phyloP scores from a whole-genome alignment of 2,113 vertebrate genomes.

The Sterna hirundo region DNA sequence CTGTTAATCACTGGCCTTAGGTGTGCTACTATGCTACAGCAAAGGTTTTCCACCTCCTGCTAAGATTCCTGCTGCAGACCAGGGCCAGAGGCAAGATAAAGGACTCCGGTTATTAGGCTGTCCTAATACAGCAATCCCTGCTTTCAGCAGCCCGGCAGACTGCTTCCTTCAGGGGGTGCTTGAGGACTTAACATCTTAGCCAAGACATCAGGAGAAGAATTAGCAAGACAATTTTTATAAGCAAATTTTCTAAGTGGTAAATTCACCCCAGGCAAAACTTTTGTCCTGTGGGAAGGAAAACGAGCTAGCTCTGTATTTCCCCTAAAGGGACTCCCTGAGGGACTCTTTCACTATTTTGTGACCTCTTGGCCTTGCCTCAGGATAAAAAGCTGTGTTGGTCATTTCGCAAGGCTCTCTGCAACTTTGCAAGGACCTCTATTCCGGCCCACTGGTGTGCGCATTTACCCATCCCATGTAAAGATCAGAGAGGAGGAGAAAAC shows the following conservation, averaged over 20 bases:
- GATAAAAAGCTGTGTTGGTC: not conserved
- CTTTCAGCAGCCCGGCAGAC: not conserved
- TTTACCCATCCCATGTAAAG: not conserved
- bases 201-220: not conserved
- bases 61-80: not conserved
- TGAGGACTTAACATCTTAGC: not conserved
- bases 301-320: accelerated
- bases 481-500: not conserved
- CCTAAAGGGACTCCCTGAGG: not conserved
- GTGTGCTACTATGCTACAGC: not conserved
- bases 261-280: not conserved
- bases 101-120: not conserved
- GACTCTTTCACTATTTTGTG: not conserved
- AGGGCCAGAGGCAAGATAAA: not conserved
- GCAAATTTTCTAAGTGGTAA: not conserved
- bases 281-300: not conserved
- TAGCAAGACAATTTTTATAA: not conserved
- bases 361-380: not conserved
- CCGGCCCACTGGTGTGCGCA: accelerated
- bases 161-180: not conserved
- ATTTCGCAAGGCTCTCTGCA: not conserved
- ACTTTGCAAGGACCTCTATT: not conserved
- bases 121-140: not conserved
- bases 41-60: not conserved
- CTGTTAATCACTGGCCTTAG: not conserved